Evolutionary conservation across 2,888 invertebrate genomes (phyloP).

Genomic region (Chymomyza fuscimana): DNA sequence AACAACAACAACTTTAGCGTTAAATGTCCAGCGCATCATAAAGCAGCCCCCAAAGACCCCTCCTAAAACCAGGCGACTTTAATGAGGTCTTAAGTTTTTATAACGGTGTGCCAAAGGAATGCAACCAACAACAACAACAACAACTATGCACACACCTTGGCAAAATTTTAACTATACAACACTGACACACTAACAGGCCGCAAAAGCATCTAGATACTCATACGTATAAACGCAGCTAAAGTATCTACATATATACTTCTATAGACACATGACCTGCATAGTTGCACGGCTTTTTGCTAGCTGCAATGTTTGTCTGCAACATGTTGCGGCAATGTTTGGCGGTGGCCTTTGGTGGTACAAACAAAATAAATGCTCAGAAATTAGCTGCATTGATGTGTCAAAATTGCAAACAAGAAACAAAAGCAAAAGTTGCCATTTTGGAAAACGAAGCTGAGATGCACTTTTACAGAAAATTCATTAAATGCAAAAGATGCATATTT

Average conservation of each 20-base stretch:
- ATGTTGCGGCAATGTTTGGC: conserved; percentile 24
- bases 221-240: neutral
- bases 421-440: neutral
- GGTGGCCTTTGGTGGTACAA: conserved; percentile 1
- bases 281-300: neutral
- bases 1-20: conserved; percentile 43
- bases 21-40: conserved; percentile 64
- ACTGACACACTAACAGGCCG: neutral
- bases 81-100: conserved; percentile 71
- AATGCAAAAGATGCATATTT: neutral
- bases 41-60: conserved; percentile 38
- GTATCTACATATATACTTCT: neutral
- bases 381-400: neutral
- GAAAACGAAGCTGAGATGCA: neutral
- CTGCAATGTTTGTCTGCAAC: neutral
- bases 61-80: conserved; percentile 47
- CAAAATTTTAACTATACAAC: neutral
- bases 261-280: neutral
- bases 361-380: neutral
- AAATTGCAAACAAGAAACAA: neutral
- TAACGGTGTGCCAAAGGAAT: conserved; percentile 45
- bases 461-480: neutral
- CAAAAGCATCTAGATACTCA: neutral
- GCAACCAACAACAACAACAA: neutral
- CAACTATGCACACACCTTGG: conserved; percentile 25